Percentiles rank a stretch among this genome's conserved stretches.
These are phyloP conservation scores for Meloidogyne exigua DNA, from an alignment of 1,140 invertebrate species.

Conservation along the genomic window DNA sequence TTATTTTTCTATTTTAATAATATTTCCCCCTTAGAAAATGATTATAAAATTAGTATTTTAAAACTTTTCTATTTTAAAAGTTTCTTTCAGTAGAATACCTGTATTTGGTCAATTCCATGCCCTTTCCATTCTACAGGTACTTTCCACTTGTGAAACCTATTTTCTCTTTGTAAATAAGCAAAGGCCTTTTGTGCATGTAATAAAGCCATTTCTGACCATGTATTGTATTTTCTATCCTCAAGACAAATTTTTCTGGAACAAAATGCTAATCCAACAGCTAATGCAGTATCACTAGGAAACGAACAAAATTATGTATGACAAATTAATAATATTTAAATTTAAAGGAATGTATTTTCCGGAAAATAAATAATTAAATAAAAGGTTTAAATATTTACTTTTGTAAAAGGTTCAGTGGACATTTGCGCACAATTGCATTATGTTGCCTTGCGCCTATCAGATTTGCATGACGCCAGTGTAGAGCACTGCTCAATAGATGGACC, in stretches of 20 bases:
- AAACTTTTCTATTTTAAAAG: too few species aligned
- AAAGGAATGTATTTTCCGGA: too few species aligned
- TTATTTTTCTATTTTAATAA: too few species aligned
- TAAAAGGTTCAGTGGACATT: slow-evolving; percentile 52
- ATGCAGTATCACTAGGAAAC: slow-evolving; percentile 50
- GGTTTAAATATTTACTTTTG: slow-evolving; percentile 37
- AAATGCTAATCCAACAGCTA: slow-evolving; percentile 58
- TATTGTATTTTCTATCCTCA: slow-evolving; percentile 51
- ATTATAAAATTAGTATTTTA: too few species aligned
- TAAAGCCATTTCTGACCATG: slow-evolving; percentile 55
- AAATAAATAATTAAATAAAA: too few species aligned
- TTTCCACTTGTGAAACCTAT: slow-evolving; percentile 13
- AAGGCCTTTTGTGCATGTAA: slow-evolving; percentile 39
- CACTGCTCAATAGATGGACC: slow-evolving; percentile 60
- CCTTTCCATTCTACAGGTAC: slow-evolving; percentile 9
- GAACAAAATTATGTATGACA: too few species aligned
- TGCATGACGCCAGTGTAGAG: slow-evolving; percentile 57
- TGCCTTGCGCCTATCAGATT: slow-evolving; percentile 47
- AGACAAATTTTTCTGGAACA: slow-evolving; percentile 58
- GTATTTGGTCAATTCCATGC: slow-evolving; percentile 13
- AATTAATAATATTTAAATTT: too few species aligned
- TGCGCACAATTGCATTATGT: slow-evolving; percentile 59
- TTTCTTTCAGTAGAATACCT: too few species aligned
- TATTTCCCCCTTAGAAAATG: too few species aligned
- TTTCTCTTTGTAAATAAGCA: slow-evolving; percentile 33